Evolutionary conservation across 1,140 invertebrate species (phyloP).

Genomic region (Sarcophaga bullata): DNA sequence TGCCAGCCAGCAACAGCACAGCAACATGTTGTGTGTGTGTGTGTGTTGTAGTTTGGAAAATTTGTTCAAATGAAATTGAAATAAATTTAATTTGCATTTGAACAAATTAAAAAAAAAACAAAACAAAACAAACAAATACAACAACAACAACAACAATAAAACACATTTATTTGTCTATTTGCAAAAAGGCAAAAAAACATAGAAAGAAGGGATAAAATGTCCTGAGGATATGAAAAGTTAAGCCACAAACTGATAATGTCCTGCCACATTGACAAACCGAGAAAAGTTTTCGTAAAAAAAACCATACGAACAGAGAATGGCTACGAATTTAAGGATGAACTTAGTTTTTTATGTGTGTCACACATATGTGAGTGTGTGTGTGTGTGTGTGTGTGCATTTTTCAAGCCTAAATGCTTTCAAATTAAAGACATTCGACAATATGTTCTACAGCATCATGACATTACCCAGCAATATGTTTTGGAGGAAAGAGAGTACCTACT

Average conservation of each 20-base stretch:
- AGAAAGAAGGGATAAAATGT: neutral
- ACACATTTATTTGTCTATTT: neutral
- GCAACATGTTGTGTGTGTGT: neutral
- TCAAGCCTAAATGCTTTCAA: slow-evolving; percentile 29
- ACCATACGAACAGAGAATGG: neutral
- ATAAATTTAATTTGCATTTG: slow-evolving; percentile 36
- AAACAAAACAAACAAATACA: neutral
- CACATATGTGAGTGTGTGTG: no score
- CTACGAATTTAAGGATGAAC: neutral
- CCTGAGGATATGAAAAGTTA: neutral
- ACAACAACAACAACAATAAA: neutral
- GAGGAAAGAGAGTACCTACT: no score
- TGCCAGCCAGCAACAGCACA: neutral
- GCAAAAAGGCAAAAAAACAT: no score
- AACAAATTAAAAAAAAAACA: slow-evolving; percentile 31
- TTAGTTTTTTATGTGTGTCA: neutral
- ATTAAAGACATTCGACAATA: neutral
- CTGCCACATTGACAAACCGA: neutral
- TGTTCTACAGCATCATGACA: no score
- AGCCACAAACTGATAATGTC: neutral
- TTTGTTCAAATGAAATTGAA: slow-evolving; percentile 14
- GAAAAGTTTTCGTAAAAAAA: neutral
- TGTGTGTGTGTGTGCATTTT: neutral
- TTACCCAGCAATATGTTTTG: no score
- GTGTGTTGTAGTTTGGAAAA: neutral